Evolutionary conservation across 1,140 invertebrate genomes (phyloP).

Genomic region (Tenebrio molitor): DNA sequence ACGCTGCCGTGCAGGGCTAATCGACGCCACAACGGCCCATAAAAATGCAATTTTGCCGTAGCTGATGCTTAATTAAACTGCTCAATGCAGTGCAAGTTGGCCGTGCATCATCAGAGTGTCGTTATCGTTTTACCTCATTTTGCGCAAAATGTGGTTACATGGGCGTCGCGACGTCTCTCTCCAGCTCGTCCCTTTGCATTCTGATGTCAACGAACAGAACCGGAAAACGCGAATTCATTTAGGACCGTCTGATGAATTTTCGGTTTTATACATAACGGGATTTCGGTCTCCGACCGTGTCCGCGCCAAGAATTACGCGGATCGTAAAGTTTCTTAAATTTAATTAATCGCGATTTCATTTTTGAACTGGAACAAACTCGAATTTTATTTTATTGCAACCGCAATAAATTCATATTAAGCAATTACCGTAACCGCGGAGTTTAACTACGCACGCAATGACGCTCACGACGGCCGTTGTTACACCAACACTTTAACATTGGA

Average conservation of each 20-base stretch:
- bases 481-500: too few relatives aligned
- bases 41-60: conserved; percentile 51
- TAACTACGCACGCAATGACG: conserved; percentile 12
- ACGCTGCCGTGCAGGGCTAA: conserved; percentile 39
- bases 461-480: not conserved
- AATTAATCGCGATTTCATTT: conserved; percentile 29
- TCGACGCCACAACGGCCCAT: conserved; percentile 45
- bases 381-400: conserved; percentile 21
- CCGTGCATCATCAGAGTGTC: conserved; percentile 50
- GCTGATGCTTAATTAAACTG: conserved; percentile 50
- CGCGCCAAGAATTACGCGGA: not conserved
- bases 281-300: not conserved
- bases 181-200: not conserved
- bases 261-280: not conserved
- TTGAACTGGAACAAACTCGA: not conserved
- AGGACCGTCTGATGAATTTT: too few relatives aligned
- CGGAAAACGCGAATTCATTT: conserved; percentile 13
- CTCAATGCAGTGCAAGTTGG: conserved; percentile 51
- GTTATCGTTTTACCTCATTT: conserved; percentile 47
- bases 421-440: conserved; percentile 8
- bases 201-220: not conserved
- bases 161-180: conserved; percentile 13
- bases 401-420: conserved; percentile 40
- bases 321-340: conserved; percentile 30
- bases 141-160: conserved; percentile 4